phyloP scores from a whole-genome alignment of 1,140 invertebrate genomes.

The Drosophila fuyamai region DNA sequence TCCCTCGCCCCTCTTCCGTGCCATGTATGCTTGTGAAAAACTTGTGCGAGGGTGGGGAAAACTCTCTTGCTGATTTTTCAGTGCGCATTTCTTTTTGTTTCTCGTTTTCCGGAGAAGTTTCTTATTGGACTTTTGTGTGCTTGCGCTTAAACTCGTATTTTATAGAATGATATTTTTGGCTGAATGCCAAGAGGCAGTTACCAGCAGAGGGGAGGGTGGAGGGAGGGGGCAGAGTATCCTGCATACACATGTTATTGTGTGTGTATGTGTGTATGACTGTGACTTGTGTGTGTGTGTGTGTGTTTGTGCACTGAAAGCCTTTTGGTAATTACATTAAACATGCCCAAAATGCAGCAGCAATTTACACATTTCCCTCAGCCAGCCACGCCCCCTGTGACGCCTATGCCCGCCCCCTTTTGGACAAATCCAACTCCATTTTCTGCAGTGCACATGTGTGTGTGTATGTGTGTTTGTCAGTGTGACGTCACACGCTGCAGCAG shows the following conservation, averaged over 20 bases:
- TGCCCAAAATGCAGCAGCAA: slow-evolving; percentile 81
- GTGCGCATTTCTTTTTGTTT: slow-evolving; percentile 41
- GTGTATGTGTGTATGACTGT: slow-evolving; percentile 31
- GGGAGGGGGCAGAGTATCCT: background rate
- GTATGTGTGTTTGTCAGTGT: slow-evolving; percentile 18
- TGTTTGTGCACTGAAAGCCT: slow-evolving; percentile 73
- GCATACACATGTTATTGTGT: slow-evolving; percentile 20
- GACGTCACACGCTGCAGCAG: slow-evolving; percentile 61
- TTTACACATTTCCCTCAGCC: slow-evolving; percentile 64
- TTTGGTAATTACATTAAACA: slow-evolving; percentile 83
- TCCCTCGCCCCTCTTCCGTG: background rate
- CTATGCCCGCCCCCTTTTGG: background rate
- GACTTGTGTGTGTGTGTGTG: slow-evolving; percentile 38
- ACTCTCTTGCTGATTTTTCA: slow-evolving; percentile 38
- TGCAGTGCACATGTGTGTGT: background rate
- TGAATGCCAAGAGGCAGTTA: slow-evolving; percentile 54
- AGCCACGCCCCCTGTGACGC: slow-evolving; percentile 1
- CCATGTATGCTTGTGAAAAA: slow-evolving; percentile 1
- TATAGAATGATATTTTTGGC: slow-evolving; percentile 83
- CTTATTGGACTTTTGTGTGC: slow-evolving; percentile 76
- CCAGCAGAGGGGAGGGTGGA: background rate
- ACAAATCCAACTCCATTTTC: slow-evolving; percentile 25
- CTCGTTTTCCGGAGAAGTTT: slow-evolving; percentile 58
- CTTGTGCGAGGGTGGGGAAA: slow-evolving; percentile 4
- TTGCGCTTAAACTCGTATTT: slow-evolving; percentile 78